Evolutionary conservation across 2,888 invertebrate species (phyloP).

Genomic region (Drosophila limbata): DNA sequence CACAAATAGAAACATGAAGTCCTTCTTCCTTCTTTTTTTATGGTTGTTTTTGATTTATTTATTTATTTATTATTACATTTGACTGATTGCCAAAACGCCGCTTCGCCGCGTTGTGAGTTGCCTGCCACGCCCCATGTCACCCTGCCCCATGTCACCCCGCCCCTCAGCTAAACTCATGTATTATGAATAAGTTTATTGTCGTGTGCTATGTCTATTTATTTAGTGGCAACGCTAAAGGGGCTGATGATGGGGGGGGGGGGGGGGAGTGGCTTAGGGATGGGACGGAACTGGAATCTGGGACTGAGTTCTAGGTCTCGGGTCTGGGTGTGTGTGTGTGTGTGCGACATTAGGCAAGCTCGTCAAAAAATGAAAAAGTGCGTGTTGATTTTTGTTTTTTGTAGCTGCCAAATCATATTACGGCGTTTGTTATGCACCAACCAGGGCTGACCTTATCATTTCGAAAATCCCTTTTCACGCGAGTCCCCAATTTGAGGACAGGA

Average conservation of each 20-base stretch:
- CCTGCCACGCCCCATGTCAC: background rate
- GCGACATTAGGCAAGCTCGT: conserved; percentile 26
- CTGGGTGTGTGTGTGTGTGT: background rate
- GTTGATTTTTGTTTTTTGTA: conserved; percentile 62
- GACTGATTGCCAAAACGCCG: conserved; percentile 62
- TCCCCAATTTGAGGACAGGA: conserved; percentile 4
- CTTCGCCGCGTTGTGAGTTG: background rate
- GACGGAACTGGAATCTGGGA: background rate
- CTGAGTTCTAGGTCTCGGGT: background rate
- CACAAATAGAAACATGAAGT: conserved; percentile 12
- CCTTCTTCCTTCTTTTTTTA: conserved; percentile 12
- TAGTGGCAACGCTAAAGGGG: conserved; percentile 32
- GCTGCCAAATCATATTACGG: conserved; percentile 72
- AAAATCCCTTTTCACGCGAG: conserved; percentile 58
- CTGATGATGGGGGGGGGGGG: background rate
- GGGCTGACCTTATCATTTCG: conserved; percentile 9
- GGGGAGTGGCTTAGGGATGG: too few relatives aligned
- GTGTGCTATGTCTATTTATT: conserved; percentile 54
- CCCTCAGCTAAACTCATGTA: conserved; percentile 57
- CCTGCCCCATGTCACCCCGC: background rate
- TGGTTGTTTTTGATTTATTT: conserved; percentile 59
- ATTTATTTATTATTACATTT: conserved; percentile 75
- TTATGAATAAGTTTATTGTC: conserved; percentile 74
- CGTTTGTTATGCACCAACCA: conserved; percentile 67
- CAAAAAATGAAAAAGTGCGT: conserved; percentile 50